Percentiles rank a stretch among this genome's conserved stretches.
Conservation (phyloP, 2,797 vertebrate species). For the Malacoctenus gilli region DNA sequence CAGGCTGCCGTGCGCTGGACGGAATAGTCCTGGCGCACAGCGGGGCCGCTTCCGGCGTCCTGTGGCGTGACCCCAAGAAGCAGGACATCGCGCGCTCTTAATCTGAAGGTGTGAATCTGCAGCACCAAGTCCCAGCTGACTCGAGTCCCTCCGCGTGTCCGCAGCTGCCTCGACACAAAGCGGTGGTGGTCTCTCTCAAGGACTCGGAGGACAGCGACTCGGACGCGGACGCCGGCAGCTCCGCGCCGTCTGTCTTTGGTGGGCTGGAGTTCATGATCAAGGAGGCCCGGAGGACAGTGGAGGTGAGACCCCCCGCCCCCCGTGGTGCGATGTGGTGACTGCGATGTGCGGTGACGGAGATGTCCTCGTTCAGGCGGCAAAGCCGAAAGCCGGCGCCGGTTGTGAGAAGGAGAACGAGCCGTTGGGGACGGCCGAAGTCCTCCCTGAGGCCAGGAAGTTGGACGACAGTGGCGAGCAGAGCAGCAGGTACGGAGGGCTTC, state of each 20-base stretch:
- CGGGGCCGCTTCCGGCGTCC: too few relatives aligned
- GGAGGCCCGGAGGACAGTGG: slow-evolving; percentile 93
- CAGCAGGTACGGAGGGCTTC: slow-evolving; percentile 79
- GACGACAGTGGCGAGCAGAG: slow-evolving; percentile 93
- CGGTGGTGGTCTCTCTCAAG: slow-evolving; percentile 93
- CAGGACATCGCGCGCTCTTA: too few relatives aligned
- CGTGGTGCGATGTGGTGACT: too few relatives aligned
- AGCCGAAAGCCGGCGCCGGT: slow-evolving; percentile 86
- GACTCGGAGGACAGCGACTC: slow-evolving; percentile 96
- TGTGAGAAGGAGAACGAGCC: slow-evolving; percentile 97
- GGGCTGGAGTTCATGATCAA: slow-evolving; percentile 98
- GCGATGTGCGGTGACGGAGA: too few relatives aligned
- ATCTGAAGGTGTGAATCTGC: too few relatives aligned
- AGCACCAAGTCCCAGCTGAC: too few relatives aligned
- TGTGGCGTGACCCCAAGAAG: too few relatives aligned
- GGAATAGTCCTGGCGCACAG: too few relatives aligned
- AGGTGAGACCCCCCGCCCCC: too few relatives aligned
- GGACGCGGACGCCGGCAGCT: slow-evolving; percentile 84
- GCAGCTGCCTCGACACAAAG: slow-evolving; percentile 94
- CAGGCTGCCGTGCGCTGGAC: too few relatives aligned
- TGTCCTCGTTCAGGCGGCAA: slow-evolving; percentile 85
- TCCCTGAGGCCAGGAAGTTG: slow-evolving; percentile 88
- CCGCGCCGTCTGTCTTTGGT: slow-evolving; percentile 85
- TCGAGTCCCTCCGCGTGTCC: too few relatives aligned
- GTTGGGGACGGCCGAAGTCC: slow-evolving; percentile 85